These are phyloP conservation scores for Tetragonula carbonaria DNA, from an alignment of 2,888 invertebrate species.

Conservation along the genomic window DNA sequence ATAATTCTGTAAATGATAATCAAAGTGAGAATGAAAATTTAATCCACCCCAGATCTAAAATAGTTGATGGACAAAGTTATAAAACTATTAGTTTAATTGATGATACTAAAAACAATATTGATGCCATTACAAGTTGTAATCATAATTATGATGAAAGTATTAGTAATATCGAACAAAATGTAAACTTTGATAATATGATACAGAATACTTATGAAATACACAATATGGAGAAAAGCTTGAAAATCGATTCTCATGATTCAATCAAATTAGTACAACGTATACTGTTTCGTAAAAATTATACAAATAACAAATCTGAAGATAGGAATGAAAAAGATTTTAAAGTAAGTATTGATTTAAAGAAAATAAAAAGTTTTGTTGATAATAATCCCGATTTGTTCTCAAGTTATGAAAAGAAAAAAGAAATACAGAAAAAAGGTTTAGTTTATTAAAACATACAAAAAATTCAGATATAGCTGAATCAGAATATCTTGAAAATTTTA, in stretches of 20 bases:
- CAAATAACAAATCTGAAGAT: background rate
- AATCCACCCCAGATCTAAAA: background rate
- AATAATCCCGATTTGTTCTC: conserved; percentile 68
- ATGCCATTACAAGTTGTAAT: background rate
- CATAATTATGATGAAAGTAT: conserved; percentile 1
- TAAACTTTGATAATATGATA: background rate
- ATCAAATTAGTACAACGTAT: conserved; percentile 6
- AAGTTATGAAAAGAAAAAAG: conserved; percentile 17
- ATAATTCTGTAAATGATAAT: conserved; percentile 15
- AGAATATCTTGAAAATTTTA: background rate
- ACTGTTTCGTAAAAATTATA: conserved; percentile 12
- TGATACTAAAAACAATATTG: background rate
- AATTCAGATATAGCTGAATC: conserved; percentile 21
- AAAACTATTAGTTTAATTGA: conserved; percentile 9
- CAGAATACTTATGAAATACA: background rate
- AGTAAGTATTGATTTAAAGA: conserved; percentile 79
- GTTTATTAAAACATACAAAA: background rate
- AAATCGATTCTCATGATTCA: background rate
- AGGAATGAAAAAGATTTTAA: conserved; percentile 53
- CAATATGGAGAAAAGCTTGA: background rate
- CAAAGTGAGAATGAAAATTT: conserved; percentile 7
- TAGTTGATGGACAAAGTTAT: background rate
- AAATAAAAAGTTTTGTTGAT: conserved; percentile 71
- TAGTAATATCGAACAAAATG: background rate
- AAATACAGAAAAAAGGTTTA: background rate